Evolutionary conservation across 92 coral and sea anemone genomes (phyloP), one percentile per base, ranked within the genome.

Genomic region (Nematostella vectensis): DNA sequence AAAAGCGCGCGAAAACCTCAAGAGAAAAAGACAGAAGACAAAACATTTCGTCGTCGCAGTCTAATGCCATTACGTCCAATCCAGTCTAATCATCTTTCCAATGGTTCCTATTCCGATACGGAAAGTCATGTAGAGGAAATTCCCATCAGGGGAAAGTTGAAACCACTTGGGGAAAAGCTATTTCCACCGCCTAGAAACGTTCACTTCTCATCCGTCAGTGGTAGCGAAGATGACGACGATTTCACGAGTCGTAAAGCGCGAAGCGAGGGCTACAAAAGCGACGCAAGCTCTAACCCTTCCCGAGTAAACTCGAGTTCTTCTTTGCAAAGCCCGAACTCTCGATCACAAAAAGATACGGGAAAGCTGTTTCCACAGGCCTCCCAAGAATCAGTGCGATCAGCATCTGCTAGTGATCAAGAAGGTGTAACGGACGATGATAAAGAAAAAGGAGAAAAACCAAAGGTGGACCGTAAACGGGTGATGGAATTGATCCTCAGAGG

Each of bases 401-500:
- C 51, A 9, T 45, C 51, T 4, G 23, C 23, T 6, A 45, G 51
- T 45, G 51, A 45, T 19, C 4, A 9, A 19, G 57, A 59, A 3
- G 89, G 39, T 27, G 23, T 27, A 53, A 68, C 93, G 18, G 93
- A 77, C 47, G 59, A 83, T 26, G 77, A 73, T 13, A 66, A 57
- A 1, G 67, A 43, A 42, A 58, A 29, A 17, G 55, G 12, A 26
- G 48, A 29, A 0, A 58, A 69, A 26, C 62, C 83, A 56, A 74
- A 74, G 58, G 55, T 59, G 10, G 74, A 69, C 15, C 80, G 83
- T 22, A 61, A 68, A 45, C 70, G 80, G 9, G 76, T 84, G 20
- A 63, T 81, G 79, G 82, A 75, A 27, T 47, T 79, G 10, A 81
- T 87, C 20, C 70, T 82, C 24, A 78, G 89, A 20, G 89, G 93